These are phyloP conservation scores for Campoplex nolae DNA, from an alignment of 2,888 invertebrate species.

Conservation along the genomic window DNA sequence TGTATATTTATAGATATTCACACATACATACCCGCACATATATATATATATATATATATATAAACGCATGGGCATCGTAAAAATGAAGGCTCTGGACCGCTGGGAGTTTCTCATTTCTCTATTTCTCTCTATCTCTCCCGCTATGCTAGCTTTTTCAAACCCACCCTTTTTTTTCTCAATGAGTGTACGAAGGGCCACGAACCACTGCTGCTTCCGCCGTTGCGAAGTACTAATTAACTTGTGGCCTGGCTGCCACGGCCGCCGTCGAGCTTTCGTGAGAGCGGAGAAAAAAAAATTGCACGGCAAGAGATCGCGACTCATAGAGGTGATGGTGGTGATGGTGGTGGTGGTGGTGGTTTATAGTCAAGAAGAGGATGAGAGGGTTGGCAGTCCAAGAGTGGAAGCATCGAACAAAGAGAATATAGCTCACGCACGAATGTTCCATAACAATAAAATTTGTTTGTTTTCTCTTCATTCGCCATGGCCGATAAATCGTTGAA, in stretches of 20 bases:
- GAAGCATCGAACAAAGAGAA: not conserved
- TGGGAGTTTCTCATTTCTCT: conserved; percentile 23
- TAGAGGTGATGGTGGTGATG: not conserved
- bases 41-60: conserved; percentile 45
- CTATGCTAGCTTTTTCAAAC: conserved; percentile 11
- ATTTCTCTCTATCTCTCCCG: not conserved
- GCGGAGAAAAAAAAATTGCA: conserved; percentile 22
- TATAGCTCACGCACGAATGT: not conserved
- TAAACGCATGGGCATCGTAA: conserved; percentile 68
- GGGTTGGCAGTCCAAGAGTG: not conserved
- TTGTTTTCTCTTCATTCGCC: not conserved
- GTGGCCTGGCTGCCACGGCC: conserved; percentile 61
- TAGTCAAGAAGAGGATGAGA: conserved; percentile 8
- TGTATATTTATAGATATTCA: not conserved
- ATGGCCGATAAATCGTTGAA: not conserved
- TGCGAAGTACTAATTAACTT: conserved; percentile 74
- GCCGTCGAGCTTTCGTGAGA: conserved; percentile 31
- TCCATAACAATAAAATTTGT: not conserved
- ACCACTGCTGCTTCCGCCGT: conserved; percentile 59
- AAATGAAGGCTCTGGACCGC: conserved; percentile 63
- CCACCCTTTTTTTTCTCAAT: conserved; percentile 32
- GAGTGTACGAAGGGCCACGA: conserved; percentile 47
- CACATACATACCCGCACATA: not conserved
- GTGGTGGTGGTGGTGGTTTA: conserved; percentile 17
- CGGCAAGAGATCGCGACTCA: conserved; percentile 7